phyloP scores from a whole-genome alignment of 1,140 invertebrate species.

The Phymastichus coffea region DNA sequence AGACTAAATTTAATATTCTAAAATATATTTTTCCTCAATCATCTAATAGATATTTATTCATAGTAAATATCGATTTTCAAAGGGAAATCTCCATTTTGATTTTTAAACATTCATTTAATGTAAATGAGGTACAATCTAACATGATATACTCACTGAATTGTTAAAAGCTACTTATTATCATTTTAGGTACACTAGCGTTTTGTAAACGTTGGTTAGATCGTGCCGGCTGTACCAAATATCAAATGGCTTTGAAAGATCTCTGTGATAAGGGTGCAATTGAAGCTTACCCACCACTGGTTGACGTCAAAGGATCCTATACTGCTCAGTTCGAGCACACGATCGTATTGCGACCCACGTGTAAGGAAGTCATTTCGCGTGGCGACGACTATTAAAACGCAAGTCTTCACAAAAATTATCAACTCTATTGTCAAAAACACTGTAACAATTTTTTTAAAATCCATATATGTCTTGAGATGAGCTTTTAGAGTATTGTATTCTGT shows the following conservation, averaged over 20 bases:
- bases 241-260: slow-evolving; percentile 97
- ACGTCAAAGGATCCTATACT: slow-evolving; percentile 97
- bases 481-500: no score
- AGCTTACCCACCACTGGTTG: slow-evolving; percentile 97
- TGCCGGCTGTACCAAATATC: slow-evolving; percentile 94
- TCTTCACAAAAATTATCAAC: slow-evolving; percentile 19
- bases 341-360: slow-evolving; percentile 95
- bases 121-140: no score
- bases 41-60: no score
- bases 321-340: slow-evolving; percentile 99
- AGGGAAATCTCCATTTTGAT: background rate
- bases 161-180: slow-evolving; percentile 17
- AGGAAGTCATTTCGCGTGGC: slow-evolving; percentile 95
- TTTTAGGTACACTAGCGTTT: slow-evolving; percentile 87
- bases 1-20: no score
- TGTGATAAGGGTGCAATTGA: slow-evolving; percentile 96
- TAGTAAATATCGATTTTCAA: no score
- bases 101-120: background rate
- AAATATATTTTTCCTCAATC: no score
- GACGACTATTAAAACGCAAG: slow-evolving; percentile 80
- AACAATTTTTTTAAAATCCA: no score
- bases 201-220: slow-evolving; percentile 99
- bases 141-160: slow-evolving; percentile 17
- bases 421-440: slow-evolving; percentile 18
- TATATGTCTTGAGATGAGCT: no score